phyloP scores from a whole-genome alignment of 2,113 vertebrate species.

The Circaetus cinerascens region DNA sequence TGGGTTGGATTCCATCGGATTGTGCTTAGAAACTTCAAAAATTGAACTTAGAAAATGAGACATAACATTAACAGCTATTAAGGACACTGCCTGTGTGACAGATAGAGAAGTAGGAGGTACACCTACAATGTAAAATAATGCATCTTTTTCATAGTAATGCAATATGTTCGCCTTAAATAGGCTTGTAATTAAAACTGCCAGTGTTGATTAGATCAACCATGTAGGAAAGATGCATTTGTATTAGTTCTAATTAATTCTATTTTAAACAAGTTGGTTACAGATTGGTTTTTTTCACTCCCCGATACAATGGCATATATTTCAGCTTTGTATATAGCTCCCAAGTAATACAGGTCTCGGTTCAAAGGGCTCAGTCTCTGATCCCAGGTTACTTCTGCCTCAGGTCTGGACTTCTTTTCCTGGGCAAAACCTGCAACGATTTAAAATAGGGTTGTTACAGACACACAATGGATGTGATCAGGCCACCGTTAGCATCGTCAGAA shows the following conservation, averaged over 20 bases:
- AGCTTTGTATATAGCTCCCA: neutral
- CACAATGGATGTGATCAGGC: neutral
- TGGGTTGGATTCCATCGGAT: slow-evolving; percentile 50
- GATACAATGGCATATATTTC: neutral
- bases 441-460: neutral
- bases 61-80: slow-evolving; percentile 32
- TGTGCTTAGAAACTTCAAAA: neutral
- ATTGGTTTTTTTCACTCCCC: neutral
- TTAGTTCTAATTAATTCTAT: slow-evolving; percentile 43
- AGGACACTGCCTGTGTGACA: slow-evolving; percentile 44
- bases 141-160: slow-evolving; percentile 28
- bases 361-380: neutral
- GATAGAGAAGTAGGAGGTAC: slow-evolving; percentile 46
- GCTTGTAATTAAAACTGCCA: slow-evolving; percentile 61
- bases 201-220: slow-evolving; percentile 41
- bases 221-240: slow-evolving; percentile 50
- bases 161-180: slow-evolving; percentile 61
- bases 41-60: slow-evolving; percentile 25
- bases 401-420: neutral
- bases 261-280: neutral
- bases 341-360: neutral
- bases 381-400: neutral
- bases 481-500: neutral
- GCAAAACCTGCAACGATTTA: neutral
- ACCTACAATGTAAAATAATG: slow-evolving; percentile 46